These are phyloP conservation scores for Ptilorrhoa leucosticta DNA, from an alignment of 2,113 vertebrate genomes.

Conservation along the genomic window DNA sequence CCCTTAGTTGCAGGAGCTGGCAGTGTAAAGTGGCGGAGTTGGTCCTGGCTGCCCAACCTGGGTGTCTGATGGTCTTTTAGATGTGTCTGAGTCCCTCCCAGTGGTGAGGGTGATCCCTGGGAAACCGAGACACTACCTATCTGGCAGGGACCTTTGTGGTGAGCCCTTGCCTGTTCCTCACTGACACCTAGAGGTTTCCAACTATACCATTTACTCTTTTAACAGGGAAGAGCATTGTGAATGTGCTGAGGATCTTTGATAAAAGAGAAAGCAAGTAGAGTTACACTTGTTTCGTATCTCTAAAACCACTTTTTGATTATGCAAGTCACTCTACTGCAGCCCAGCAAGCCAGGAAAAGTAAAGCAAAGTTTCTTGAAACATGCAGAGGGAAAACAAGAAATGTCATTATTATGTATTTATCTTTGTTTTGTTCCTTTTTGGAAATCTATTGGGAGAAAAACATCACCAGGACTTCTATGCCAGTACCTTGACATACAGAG, in stretches of 20 bases:
- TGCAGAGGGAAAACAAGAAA: not conserved
- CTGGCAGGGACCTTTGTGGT: not conserved
- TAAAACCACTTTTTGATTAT: not conserved
- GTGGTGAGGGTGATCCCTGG: not conserved
- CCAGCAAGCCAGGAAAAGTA: not conserved
- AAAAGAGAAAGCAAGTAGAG: not conserved
- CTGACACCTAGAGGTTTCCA: not conserved
- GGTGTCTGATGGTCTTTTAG: not conserved
- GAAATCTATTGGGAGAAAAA: not conserved
- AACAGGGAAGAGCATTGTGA: not conserved
- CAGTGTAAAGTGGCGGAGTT: not conserved
- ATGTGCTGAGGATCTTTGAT: not conserved
- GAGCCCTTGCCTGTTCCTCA: not conserved
- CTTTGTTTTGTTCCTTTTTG: not conserved
- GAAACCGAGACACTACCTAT: accelerated
- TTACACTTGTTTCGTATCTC: not conserved
- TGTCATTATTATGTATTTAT: not conserved
- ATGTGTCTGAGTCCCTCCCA: not conserved
- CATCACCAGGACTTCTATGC: not conserved
- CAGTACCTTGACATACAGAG: not conserved
- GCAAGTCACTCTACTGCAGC: not conserved
- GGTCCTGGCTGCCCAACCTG: not conserved
- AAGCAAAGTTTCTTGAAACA: not conserved
- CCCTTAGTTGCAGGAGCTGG: not conserved
- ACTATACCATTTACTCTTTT: not conserved